Conservation (phyloP, 2,797 vertebrate species). For the Pelodytes ibericus region DNA sequence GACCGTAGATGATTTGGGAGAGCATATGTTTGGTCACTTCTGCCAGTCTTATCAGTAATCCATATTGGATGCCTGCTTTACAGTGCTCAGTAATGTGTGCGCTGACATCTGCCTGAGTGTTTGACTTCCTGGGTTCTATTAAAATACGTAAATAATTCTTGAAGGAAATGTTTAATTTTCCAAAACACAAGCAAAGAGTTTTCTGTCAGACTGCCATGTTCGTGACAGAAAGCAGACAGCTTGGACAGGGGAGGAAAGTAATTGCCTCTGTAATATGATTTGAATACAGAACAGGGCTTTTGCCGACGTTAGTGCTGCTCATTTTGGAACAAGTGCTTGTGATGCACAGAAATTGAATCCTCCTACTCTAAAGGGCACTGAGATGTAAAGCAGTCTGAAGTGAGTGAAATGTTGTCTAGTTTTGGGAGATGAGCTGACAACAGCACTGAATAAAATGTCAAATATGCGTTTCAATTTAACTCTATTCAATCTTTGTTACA, state of each 20-base stretch:
- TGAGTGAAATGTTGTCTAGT: slow-evolving; percentile 42
- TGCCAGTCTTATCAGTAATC: slow-evolving; percentile 16
- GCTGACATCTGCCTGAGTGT: slow-evolving; percentile 23
- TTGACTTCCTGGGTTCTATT: slow-evolving; percentile 24
- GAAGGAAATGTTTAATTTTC: slow-evolving; percentile 44
- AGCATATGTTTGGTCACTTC: background rate
- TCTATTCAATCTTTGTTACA: slow-evolving; percentile 17
- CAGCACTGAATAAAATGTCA: slow-evolving; percentile 37
- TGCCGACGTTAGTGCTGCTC: slow-evolving; percentile 23
- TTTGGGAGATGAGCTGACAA: slow-evolving; percentile 38
- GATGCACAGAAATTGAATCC: slow-evolving; percentile 35
- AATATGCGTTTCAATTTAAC: slow-evolving; percentile 30
- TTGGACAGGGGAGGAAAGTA: slow-evolving; percentile 41
- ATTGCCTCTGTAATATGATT: slow-evolving; percentile 49
- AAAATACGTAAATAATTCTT: slow-evolving; percentile 39
- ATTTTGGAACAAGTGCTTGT: slow-evolving; percentile 24
- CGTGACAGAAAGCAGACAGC: slow-evolving; percentile 48
- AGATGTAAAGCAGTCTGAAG: slow-evolving; percentile 36
- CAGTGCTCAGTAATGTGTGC: slow-evolving; percentile 1
- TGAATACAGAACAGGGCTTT: slow-evolving; percentile 33
- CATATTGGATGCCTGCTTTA: slow-evolving; percentile 8
- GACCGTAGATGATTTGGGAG: background rate
- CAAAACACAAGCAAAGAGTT: slow-evolving; percentile 35
- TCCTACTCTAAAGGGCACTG: slow-evolving; percentile 44
- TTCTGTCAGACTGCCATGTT: slow-evolving; percentile 41